Conservation (phyloP, 2,888 invertebrate species). For the Caenorhabditis sp. region DNA sequence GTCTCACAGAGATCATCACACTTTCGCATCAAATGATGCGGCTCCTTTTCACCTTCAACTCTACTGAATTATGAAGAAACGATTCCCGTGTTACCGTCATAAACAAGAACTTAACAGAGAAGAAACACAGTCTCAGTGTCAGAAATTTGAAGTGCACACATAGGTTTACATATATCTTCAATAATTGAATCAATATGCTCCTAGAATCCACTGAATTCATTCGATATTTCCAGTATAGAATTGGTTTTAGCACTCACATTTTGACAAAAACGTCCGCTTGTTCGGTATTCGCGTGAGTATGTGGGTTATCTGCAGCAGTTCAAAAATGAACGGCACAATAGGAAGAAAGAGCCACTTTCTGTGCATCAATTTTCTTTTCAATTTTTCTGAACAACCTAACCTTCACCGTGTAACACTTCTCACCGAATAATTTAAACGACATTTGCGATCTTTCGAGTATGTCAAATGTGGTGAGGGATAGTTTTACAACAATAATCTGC, state of each 20-base stretch:
- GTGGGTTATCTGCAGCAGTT: slow-evolving; percentile 17
- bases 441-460: slow-evolving; percentile 46
- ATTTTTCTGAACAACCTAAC: background rate
- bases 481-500: slow-evolving; percentile 40
- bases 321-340: slow-evolving; percentile 39
- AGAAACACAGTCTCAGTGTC: slow-evolving; percentile 47
- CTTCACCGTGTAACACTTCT: slow-evolving; percentile 29
- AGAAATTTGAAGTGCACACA: slow-evolving; percentile 31
- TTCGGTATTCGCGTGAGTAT: slow-evolving; percentile 30
- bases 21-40: slow-evolving; percentile 5
- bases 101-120: slow-evolving; percentile 30
- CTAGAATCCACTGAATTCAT: slow-evolving; percentile 28
- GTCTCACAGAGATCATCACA: slow-evolving; percentile 43
- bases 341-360: slow-evolving; percentile 33
- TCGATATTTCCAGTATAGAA: too few species aligned
- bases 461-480: slow-evolving; percentile 41
- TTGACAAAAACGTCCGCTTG: slow-evolving; percentile 32
- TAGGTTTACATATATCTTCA: slow-evolving; percentile 34
- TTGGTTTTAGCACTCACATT: slow-evolving; percentile 8
- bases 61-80: background rate
- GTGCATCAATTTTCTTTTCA: background rate
- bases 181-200: slow-evolving; percentile 15
- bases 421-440: slow-evolving; percentile 32
- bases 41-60: slow-evolving; percentile 25
- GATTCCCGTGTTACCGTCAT: slow-evolving; percentile 17